Base-by-base conservation (phyloP, 2,888 invertebrate species). In the Pseudococcus viburni region DNA sequence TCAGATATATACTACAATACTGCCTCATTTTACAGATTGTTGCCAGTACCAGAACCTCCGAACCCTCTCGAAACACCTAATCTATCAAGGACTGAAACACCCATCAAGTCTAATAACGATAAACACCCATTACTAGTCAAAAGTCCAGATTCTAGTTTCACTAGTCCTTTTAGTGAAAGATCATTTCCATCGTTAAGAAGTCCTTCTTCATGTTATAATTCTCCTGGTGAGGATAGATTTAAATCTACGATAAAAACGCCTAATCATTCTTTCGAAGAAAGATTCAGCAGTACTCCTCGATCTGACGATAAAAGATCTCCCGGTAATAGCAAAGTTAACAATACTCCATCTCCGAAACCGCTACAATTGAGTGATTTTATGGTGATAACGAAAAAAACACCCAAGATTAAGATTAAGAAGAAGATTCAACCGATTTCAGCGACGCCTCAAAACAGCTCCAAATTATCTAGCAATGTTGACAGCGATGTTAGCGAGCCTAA, bases 131-230 rank as follows among this genome's bases (percentile, higher is more conserved):
- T 22, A n/a, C 51, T 73, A 46, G n/a, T 73, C 26, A 68, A 22
- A 86, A 86, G 46, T 86, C 77, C 42, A 7, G 33, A 15, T 22
- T 86, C 26, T 39, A 51, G 19, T 19, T 59, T 85, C 22, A 15
- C 48, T 39, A 87, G 46, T 48, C 77, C 87, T 5, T 15, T 51
- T 17, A 68, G 73, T n/a, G 68, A 68, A 33, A 80, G 26, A 33
- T 88, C 55, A 51, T 55, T 80, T 48, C 77, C 88, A 11, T 80
- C 88, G 11, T 46, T 83, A 83, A 83, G 15, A 83, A 83, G 80
- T 19, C 80, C 80, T 8, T 73, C 73, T 33, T 33, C 33, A 0
- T 64, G 22, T 22, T 19, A 19, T 46, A 46, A 83, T 83, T 83
- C 73, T 73, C 73, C 73, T 73, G 33, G 46, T 83, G 46, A 83